These are phyloP conservation scores for Squalus acanthias DNA, from an alignment of 2,797 vertebrate genomes.

Conservation along the genomic window DNA sequence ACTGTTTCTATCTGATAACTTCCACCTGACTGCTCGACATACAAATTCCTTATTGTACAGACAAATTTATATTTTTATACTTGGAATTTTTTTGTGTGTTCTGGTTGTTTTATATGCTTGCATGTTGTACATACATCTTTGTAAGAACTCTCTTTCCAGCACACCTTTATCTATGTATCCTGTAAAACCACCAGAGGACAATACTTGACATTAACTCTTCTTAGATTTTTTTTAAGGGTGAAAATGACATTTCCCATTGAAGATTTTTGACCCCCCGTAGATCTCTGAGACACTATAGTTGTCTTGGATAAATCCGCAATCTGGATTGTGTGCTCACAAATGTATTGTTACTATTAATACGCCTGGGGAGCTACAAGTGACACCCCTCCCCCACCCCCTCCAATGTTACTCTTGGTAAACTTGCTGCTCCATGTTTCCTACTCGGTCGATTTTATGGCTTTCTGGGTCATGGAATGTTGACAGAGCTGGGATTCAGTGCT, in stretches of 20 bases:
- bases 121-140: background rate
- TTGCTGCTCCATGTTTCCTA: background rate
- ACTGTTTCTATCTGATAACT: background rate
- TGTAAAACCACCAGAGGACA: background rate
- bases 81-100: background rate
- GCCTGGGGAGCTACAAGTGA: background rate
- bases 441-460: background rate
- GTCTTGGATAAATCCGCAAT: background rate
- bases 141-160: background rate
- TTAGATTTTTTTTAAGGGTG: background rate
- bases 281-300: background rate
- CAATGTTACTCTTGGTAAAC: background rate
- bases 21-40: background rate
- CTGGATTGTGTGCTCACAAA: background rate
- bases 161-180: background rate
- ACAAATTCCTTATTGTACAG: conserved; percentile 14
- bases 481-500: background rate
- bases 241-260: background rate
- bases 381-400: background rate
- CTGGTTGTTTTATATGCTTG: background rate
- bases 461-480: background rate
- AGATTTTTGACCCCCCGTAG: background rate
- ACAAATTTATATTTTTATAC: conserved; percentile 26
- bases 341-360: background rate
- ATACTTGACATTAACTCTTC: background rate